These are phyloP conservation scores for Spizaetus ornatus DNA, from an alignment of 2,113 vertebrate species.

Conservation along the genomic window DNA sequence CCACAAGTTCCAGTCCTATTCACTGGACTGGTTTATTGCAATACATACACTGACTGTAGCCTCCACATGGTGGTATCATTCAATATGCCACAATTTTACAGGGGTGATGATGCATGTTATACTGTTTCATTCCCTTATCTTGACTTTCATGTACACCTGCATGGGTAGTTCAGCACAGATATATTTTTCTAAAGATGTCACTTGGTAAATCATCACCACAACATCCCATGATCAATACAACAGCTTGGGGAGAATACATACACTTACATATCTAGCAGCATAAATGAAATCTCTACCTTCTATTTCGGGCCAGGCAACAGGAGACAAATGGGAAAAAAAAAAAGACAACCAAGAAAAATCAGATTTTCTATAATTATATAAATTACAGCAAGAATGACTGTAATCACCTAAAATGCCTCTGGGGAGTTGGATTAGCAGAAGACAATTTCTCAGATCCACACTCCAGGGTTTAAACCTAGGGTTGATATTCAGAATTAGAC, in stretches of 20 bases:
- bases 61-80: not conserved
- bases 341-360: conserved; percentile 78
- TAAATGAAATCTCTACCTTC: conserved; percentile 45
- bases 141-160: not conserved
- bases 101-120: not conserved
- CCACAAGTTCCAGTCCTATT: not conserved
- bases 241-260: conserved; percentile 29
- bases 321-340: conserved; percentile 55
- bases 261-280: conserved; percentile 41
- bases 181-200: not conserved
- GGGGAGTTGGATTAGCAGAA: conserved; percentile 77
- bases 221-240: not conserved
- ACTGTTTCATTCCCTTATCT: not conserved
- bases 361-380: conserved; percentile 78
- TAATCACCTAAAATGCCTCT: conserved; percentile 79
- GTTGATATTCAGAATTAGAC: conserved; percentile 62
- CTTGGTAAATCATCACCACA: not conserved
- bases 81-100: not conserved
- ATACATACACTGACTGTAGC: not conserved
- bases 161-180: not conserved
- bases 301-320: conserved; percentile 67
- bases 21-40: not conserved
- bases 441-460: conserved; percentile 82
- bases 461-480: conserved; percentile 72
- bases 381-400: conserved; percentile 80